These are phyloP conservation scores for Noctua comes DNA, from an alignment of 2,888 invertebrate species.

Conservation along the genomic window DNA sequence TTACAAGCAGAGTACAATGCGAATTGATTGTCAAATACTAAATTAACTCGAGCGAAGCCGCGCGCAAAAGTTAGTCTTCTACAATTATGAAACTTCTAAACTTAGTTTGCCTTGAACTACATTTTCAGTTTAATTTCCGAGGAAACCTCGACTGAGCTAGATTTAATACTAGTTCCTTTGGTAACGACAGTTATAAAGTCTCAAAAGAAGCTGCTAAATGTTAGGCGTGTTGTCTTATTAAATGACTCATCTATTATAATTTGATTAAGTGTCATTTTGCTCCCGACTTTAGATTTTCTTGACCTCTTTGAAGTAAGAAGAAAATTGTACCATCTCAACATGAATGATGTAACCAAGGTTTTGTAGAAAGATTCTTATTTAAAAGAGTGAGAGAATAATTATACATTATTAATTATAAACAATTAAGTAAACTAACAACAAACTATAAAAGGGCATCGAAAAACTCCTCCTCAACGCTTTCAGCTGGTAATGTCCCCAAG, in stretches of 20 bases:
- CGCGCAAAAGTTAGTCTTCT: background rate
- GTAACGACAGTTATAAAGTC: conserved; percentile 13
- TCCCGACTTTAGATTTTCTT: background rate
- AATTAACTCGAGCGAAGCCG: too few relatives aligned
- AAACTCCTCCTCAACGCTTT: too few relatives aligned
- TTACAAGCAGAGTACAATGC: too few relatives aligned
- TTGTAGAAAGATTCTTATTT: too few relatives aligned
- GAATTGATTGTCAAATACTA: too few relatives aligned
- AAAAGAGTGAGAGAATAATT: too few relatives aligned
- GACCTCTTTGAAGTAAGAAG: background rate
- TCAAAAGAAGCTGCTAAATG: conserved; percentile 12
- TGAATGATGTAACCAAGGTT: too few relatives aligned
- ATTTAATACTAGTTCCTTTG: conserved; percentile 17
- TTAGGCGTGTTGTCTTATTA: background rate
- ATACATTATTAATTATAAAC: too few relatives aligned
- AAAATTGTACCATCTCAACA: background rate
- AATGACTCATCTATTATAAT: background rate
- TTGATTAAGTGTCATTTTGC: background rate
- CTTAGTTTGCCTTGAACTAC: background rate
- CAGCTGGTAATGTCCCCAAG: too few relatives aligned
- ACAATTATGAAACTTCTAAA: background rate
- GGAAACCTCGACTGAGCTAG: conserved; percentile 7
- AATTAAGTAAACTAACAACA: too few relatives aligned
- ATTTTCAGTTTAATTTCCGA: conserved; percentile 10
- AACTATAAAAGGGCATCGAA: too few relatives aligned